Percentiles rank a stretch among this genome's conserved stretches.
These are phyloP conservation scores for Varroa destructor DNA, from an alignment of 1,140 invertebrate species.

Conservation along the genomic window DNA sequence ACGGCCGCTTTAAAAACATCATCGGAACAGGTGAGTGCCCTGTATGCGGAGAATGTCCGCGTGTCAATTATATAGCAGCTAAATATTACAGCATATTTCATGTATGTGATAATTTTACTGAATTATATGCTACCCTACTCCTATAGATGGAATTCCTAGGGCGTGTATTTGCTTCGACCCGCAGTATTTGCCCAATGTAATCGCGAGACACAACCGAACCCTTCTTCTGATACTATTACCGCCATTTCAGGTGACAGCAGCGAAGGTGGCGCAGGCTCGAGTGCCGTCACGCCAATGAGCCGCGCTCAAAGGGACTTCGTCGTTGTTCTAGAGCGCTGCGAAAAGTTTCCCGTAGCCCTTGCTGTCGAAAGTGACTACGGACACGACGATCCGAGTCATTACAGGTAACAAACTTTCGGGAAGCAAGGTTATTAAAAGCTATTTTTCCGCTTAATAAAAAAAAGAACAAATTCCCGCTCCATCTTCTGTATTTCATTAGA, in stretches of 20 bases:
- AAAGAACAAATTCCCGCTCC: too few species aligned
- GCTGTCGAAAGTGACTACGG: slow-evolving; percentile 33
- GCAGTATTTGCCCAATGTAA: neutral
- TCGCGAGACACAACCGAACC: too few species aligned
- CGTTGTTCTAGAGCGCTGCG: slow-evolving; percentile 27
- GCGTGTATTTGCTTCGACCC: neutral
- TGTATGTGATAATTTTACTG: neutral
- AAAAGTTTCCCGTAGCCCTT: slow-evolving; percentile 34
- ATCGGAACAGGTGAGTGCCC: slow-evolving; percentile 30
- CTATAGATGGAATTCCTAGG: neutral
- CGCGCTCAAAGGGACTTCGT: slow-evolving; percentile 30
- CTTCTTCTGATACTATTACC: too few species aligned
- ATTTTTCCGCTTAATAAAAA: too few species aligned
- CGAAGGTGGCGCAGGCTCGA: slow-evolving; percentile 17
- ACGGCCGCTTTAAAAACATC: slow-evolving; percentile 35
- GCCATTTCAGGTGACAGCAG: slow-evolving; percentile 5
- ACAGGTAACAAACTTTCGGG: neutral
- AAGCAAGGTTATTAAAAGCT: too few species aligned
- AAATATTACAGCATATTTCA: neutral
- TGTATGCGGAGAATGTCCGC: too few species aligned
- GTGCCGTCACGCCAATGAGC: slow-evolving; percentile 20
- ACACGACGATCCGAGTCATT: neutral
- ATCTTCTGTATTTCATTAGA: too few species aligned
- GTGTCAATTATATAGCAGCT: neutral
- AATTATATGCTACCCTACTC: neutral